Conservation (phyloP, 2,888 invertebrate species). For the Dermolepida albohirtum region DNA sequence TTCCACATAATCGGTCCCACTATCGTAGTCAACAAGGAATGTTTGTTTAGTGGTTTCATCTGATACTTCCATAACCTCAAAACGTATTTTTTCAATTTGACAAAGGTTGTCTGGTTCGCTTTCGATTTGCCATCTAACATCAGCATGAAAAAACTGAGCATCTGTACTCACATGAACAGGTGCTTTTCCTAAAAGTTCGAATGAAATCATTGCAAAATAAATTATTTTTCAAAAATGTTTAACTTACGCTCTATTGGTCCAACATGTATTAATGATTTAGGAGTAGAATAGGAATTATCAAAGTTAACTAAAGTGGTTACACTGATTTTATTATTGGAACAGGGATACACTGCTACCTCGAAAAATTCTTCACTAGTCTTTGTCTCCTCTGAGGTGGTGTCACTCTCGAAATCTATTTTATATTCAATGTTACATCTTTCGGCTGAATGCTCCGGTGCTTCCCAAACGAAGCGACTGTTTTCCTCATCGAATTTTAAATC, state of each 20-base stretch:
- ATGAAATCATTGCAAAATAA: background rate
- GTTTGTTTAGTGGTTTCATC: background rate
- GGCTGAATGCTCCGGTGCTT: background rate
- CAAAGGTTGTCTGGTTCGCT: background rate
- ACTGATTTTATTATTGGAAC: slow-evolving; percentile 2
- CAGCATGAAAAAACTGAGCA: background rate
- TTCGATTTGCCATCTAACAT: background rate
- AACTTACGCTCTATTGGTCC: slow-evolving; percentile 12
- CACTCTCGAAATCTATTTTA: slow-evolving; percentile 2
- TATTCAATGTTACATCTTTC: slow-evolving; percentile 12
- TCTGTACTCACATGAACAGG: slow-evolving; percentile 15
- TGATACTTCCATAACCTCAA: background rate
- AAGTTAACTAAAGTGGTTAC: background rate
- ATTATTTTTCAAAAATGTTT: background rate
- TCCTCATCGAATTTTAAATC: slow-evolving; percentile 12
- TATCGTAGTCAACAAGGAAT: background rate
- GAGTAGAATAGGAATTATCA: background rate
- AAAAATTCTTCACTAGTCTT: background rate
- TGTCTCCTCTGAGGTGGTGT: background rate
- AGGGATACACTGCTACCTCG: slow-evolving; percentile 5
- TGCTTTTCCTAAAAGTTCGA: background rate
- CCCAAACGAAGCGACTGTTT: slow-evolving; percentile 3
- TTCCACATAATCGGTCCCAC: too few relatives aligned
- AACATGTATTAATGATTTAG: background rate
- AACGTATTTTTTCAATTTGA: background rate